Evolutionary conservation across 2,888 invertebrate species (phyloP), one percentile per base, ranked within the genome.

Genomic region (Fragum whitleyi): DNA sequence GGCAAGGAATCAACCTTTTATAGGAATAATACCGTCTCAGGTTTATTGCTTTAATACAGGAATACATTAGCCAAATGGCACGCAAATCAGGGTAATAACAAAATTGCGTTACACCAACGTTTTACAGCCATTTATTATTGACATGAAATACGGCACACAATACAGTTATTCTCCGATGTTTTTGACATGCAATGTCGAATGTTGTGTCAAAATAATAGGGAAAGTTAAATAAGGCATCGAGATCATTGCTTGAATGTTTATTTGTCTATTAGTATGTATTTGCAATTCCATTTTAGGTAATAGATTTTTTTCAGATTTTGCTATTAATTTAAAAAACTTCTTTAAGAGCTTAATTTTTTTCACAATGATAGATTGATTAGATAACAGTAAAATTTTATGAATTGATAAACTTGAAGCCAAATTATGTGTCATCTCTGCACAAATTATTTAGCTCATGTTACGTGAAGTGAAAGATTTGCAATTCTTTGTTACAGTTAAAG

Each of bases 31-130:
- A 21, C 23, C n/a, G 65, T 42, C 65, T 42, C 39, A 65, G 26
- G n/a, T 65, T 65, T 65, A 65, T 65, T 65, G 19, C 65, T 65
- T 65, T 65, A 42, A 65, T 65, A 65, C 36, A 36, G 65, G 65
- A 65, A 65, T 65, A 65, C 65, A 65, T 65, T 65, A 65, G 65
- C 26, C 36, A 65, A 65, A 65, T 42, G 65, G 65, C 65, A 65
- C 42, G 23, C 65, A 65, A 65, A 65, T 42, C n/a, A 65, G 65
- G 65, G 39, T 42, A 36, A 65, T 26, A 36, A 32, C 26, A 42
- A 65, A 65, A 65, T 65, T 65, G 36, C 42, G 36, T 65, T 65
- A 65, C 65, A 32, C 19, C 23, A 21, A 36, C 26, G 39, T 39
- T 65, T 65, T 61, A 65, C 36, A 65, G 65, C 65, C 65, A 42